phyloP scores from a whole-genome alignment of 2,113 vertebrate species.

The Aptenodytes patagonicus region DNA sequence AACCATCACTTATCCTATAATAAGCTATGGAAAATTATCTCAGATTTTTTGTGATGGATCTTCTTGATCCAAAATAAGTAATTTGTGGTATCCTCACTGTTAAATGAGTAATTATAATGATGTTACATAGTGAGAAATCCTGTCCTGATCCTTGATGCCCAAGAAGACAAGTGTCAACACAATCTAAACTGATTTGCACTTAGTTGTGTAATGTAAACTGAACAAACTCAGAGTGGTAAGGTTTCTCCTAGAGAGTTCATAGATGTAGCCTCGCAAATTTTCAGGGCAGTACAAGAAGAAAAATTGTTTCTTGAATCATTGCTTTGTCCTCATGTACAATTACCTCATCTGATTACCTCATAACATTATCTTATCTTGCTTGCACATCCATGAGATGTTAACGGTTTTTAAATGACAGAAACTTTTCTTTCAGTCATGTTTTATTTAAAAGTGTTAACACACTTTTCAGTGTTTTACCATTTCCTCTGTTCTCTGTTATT shows the following conservation, averaged over 20 bases:
- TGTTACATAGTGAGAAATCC: background rate
- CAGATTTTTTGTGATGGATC: background rate
- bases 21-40: slow-evolving; percentile 4
- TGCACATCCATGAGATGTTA: background rate
- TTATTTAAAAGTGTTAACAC: background rate
- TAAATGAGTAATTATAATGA: background rate
- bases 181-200: background rate
- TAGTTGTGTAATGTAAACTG: background rate
- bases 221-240: background rate
- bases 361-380: background rate
- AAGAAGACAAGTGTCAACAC: background rate
- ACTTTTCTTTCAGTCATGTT: background rate
- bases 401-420: background rate
- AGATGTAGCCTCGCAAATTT: background rate
- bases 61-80: background rate
- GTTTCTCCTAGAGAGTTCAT: background rate
- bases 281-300: background rate
- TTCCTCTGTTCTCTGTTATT: background rate
- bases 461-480: background rate
- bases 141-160: background rate
- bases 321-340: background rate
- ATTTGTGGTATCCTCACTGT: background rate
- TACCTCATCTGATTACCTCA: slow-evolving; percentile 24
- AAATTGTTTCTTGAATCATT: background rate
- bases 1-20: background rate